A percentile compares a stretch with the other conserved stretches of the same genome.
Conservation (phyloP, 1,140 invertebrate species). For the Lamellibrachia luymesi region DNA sequence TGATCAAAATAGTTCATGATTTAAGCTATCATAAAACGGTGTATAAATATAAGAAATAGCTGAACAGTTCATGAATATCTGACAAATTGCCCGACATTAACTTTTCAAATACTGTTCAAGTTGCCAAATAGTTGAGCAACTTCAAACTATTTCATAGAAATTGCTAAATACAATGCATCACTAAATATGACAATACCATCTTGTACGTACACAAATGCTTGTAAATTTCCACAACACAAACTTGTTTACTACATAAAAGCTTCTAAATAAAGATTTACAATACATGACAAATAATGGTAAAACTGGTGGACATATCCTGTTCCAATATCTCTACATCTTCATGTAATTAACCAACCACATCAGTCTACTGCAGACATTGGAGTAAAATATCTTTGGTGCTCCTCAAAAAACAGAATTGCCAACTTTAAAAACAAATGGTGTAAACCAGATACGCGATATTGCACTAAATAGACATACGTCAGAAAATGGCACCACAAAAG, state of each 20-base stretch:
- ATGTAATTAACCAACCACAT: background rate
- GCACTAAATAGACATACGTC: background rate
- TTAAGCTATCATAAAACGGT: background rate
- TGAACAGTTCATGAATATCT: background rate
- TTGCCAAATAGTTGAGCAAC: background rate
- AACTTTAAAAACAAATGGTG: background rate
- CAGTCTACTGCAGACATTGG: background rate
- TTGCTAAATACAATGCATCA: background rate
- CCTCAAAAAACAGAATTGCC: background rate
- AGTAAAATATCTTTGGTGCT: background rate
- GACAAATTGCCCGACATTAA: background rate
- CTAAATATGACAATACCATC: background rate
- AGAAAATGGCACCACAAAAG: background rate
- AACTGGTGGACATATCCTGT: background rate
- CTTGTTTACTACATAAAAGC: background rate
- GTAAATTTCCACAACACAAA: background rate
- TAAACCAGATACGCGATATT: background rate
- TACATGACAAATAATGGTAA: background rate
- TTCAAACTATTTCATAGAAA: slow-evolving; percentile 1
- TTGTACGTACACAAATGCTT: background rate
- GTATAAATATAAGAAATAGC: background rate
- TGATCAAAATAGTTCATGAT: background rate
- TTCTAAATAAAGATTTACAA: slow-evolving; percentile 1
- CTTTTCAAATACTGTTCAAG: background rate
- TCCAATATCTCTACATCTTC: background rate